A percentile compares a stretch with the other conserved stretches of the same genome.
Evolutionary conservation across 2,113 vertebrate species (phyloP).

Genomic region (Rhizomys pruinosus): DNA sequence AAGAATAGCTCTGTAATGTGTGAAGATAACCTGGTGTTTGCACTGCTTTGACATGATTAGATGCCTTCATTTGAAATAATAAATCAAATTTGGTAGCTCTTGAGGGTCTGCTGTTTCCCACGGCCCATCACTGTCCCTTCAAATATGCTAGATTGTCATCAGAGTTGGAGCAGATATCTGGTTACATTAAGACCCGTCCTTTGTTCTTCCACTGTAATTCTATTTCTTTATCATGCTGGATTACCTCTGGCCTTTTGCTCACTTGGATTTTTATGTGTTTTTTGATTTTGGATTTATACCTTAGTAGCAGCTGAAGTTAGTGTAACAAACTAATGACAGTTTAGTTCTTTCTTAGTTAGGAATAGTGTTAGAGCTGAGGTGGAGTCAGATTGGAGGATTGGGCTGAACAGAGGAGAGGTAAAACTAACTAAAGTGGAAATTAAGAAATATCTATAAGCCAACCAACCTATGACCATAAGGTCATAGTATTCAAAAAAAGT

Average conservation of each 20-base stretch:
- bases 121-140: not conserved
- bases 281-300: not conserved
- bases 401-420: not conserved
- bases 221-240: not conserved
- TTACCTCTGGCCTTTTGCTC: not conserved
- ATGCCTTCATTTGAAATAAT: slow-evolving; percentile 20
- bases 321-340: not conserved
- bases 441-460: not conserved
- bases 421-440: not conserved
- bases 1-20: not conserved
- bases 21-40: not conserved
- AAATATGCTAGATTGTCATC: not conserved
- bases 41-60: not conserved
- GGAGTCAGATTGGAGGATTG: not conserved
- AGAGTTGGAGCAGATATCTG: not conserved
- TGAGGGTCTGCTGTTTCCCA: not conserved
- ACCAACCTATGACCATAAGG: not conserved
- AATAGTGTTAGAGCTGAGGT: not conserved
- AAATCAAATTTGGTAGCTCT: not conserved
- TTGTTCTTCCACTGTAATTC: not conserved
- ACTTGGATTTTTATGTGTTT: not conserved
- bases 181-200: not conserved
- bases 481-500: too few species aligned
- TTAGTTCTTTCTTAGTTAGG: not conserved
- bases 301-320: not conserved